These are phyloP conservation scores for Gambelia wislizenii DNA, from an alignment of 2,797 vertebrate genomes.

Conservation along the genomic window DNA sequence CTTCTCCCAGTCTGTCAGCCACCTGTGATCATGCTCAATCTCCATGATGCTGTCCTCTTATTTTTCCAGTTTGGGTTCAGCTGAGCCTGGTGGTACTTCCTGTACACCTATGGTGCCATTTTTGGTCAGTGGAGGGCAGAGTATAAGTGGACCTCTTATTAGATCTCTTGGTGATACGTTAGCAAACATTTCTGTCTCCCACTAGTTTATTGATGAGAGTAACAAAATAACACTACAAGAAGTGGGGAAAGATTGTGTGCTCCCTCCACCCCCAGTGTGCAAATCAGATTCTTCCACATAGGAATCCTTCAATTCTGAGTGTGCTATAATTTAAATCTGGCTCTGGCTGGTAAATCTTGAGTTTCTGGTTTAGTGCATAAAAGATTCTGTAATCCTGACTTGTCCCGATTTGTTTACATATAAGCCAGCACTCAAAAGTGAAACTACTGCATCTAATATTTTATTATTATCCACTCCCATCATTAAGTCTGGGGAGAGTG, in stretches of 20 bases:
- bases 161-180: no score
- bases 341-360: not conserved
- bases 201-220: not conserved
- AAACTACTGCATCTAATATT: not conserved
- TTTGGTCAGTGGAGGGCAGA: not conserved
- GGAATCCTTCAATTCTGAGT: not conserved
- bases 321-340: not conserved
- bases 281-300: not conserved
- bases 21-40: not conserved
- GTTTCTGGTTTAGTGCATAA: not conserved
- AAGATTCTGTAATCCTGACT: not conserved
- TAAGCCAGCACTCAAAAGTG: not conserved
- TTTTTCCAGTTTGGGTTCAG: not conserved
- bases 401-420: not conserved
- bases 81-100: not conserved
- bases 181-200: not conserved
- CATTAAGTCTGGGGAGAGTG: not conserved
- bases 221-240: not conserved
- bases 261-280: not conserved
- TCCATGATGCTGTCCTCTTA: not conserved
- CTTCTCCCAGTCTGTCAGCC: not conserved
- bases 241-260: not conserved
- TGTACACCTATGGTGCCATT: not conserved
- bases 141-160: not conserved
- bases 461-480: not conserved